These are phyloP conservation scores for Branchinecta sandiegonensis DNA, from an alignment of 2,888 invertebrate species.

Conservation along the genomic window DNA sequence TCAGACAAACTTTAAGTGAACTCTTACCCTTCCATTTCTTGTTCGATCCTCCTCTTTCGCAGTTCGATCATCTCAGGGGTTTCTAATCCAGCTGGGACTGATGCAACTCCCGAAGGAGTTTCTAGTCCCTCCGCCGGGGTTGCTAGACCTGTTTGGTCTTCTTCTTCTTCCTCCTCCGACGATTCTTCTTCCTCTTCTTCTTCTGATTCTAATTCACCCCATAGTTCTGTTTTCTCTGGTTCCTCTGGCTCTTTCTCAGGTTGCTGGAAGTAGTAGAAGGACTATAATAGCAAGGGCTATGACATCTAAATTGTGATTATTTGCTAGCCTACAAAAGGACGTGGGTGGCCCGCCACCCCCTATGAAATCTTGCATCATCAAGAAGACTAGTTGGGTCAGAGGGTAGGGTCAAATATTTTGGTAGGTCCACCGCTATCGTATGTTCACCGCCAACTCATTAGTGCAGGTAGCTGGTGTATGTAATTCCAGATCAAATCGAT, in stretches of 20 bases:
- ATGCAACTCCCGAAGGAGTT: slow-evolving; percentile 83
- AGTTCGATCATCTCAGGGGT: slow-evolving; percentile 97
- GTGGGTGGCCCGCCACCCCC: too few species aligned
- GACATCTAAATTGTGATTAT: too few species aligned
- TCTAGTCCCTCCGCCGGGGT: slow-evolving; percentile 86
- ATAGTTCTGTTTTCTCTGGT: slow-evolving; percentile 40
- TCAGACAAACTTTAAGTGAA: slow-evolving; percentile 6
- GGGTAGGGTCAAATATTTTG: too few species aligned
- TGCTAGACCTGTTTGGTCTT: slow-evolving; percentile 65
- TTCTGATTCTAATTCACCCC: slow-evolving; percentile 94
- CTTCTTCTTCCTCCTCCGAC: slow-evolving; percentile 47
- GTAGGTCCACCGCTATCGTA: too few species aligned
- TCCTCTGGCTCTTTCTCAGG: slow-evolving; percentile 7
- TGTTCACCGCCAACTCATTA: too few species aligned
- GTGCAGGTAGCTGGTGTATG: too few species aligned
- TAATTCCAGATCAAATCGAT: too few species aligned
- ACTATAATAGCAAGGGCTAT: too few species aligned
- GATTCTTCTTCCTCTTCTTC: slow-evolving; percentile 49
- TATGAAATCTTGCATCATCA: too few species aligned
- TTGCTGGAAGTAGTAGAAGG: neutral
- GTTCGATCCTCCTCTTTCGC: slow-evolving; percentile 88
- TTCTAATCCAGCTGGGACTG: slow-evolving; percentile 86
- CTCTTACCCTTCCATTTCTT: slow-evolving; percentile 77
- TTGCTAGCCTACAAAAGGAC: too few species aligned
- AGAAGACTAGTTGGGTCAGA: too few species aligned